Evolutionary conservation across 2,888 invertebrate genomes (phyloP).

Genomic region (Odiellus spinosus): DNA sequence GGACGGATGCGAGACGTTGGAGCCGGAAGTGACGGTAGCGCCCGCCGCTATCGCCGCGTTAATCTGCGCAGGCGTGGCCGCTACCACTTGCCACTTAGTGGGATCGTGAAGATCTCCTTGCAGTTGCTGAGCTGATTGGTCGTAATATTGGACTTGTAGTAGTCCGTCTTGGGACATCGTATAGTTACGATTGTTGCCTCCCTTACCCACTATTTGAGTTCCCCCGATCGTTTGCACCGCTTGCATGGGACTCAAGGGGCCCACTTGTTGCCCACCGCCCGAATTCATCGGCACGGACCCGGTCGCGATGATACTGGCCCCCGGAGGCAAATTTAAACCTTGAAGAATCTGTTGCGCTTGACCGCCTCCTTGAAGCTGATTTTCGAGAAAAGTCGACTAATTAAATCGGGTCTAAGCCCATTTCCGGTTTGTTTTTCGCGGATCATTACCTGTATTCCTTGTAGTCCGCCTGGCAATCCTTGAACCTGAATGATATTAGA

Average conservation of each 20-base stretch:
- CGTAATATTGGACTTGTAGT: not conserved
- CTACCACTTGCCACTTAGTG: conserved; percentile 56
- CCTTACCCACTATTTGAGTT: conserved; percentile 16
- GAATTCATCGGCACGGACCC: conserved; percentile 37
- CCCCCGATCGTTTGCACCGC: conserved; percentile 17
- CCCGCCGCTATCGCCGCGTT: conserved; percentile 24
- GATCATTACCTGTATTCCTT: conserved; percentile 1
- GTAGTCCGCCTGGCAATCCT: conserved; percentile 19
- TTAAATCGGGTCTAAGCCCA: too few species aligned
- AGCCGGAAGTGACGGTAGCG: conserved; percentile 27
- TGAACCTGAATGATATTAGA: conserved; percentile 21
- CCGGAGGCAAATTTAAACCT: conserved; percentile 13
- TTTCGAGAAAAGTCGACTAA: too few species aligned
- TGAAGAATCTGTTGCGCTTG: conserved; percentile 18
- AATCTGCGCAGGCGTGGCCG: conserved; percentile 27
- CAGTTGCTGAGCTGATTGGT: conserved; percentile 41
- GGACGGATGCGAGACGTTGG: conserved; percentile 28
- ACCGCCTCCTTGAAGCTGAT: conserved; percentile 20
- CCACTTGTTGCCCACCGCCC: conserved; percentile 25
- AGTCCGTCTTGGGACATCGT: not conserved
- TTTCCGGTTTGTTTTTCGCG: too few species aligned
- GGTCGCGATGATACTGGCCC: conserved; percentile 49
- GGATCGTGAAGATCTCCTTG: conserved; percentile 70
- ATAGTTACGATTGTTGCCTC: not conserved
- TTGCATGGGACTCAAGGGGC: conserved; percentile 19